Percentiles rank a stretch among this genome's conserved stretches.
phyloP scores from a whole-genome alignment of 2,888 invertebrate species.

The Falcaria lacertinaria region DNA sequence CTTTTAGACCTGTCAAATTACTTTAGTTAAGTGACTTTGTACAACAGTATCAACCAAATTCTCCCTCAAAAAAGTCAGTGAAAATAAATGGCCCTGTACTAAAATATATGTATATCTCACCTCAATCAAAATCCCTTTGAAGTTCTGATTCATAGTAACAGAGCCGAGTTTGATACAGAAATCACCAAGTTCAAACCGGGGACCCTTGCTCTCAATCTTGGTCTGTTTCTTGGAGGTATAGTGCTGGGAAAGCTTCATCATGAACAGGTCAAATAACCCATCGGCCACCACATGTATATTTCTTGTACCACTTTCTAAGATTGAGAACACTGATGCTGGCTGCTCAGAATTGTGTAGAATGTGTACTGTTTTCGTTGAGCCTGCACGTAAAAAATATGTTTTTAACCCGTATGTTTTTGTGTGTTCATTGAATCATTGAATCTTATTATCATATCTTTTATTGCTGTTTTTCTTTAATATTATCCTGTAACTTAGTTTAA shows the following conservation, averaged over 20 bases:
- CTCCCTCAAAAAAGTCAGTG: no score
- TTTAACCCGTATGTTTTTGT: no score
- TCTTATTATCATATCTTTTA: constrained; percentile 2
- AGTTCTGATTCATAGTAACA: constrained; percentile 94
- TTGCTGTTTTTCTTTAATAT: no score
- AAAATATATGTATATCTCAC: no score
- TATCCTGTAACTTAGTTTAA: not conserved
- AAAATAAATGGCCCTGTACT: no score
- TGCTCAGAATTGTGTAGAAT: constrained; percentile 97
- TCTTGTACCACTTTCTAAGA: constrained; percentile 92
- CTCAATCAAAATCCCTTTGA: constrained; percentile 96
- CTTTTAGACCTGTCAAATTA: no score
- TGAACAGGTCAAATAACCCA: constrained; percentile 92
- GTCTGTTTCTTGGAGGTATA: constrained; percentile 94
- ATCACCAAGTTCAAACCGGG: constrained; percentile 92
- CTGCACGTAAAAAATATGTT: constrained; percentile 50
- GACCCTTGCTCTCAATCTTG: constrained; percentile 93
- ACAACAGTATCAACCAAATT: no score
- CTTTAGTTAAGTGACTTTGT: no score
- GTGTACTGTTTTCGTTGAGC: constrained; percentile 90
- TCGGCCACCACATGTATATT: constrained; percentile 94
- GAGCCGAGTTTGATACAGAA: constrained; percentile 96
- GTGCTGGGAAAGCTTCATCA: constrained; percentile 92
- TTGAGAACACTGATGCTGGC: constrained; percentile 95
- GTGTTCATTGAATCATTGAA: no score